These are phyloP conservation scores for Agonopterix heracliana DNA, from an alignment of 2,888 invertebrate genomes.

Conservation along the genomic window DNA sequence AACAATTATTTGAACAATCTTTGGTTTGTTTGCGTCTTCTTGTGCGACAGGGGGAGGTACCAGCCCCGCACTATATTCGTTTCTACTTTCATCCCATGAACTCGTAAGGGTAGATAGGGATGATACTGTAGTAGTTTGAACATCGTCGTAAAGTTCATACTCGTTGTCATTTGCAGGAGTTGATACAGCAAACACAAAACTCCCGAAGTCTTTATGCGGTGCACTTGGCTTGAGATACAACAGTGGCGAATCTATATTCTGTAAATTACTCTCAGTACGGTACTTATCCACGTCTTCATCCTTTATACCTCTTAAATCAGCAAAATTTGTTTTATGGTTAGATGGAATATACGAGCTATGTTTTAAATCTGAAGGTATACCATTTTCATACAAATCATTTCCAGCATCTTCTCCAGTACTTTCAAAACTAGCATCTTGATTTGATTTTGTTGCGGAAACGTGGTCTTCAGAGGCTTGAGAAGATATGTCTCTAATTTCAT, in stretches of 20 bases:
- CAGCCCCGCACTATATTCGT: conserved; percentile 37
- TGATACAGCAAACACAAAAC: conserved; percentile 50
- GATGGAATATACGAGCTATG: conserved; percentile 29
- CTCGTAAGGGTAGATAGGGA: conserved; percentile 27
- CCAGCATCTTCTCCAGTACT: conserved; percentile 52
- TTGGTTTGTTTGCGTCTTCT: conserved; percentile 66
- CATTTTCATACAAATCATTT: conserved; percentile 51
- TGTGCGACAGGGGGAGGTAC: conserved; percentile 30
- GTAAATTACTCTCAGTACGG: conserved; percentile 61
- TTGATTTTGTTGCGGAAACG: conserved; percentile 56
- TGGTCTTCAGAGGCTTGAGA: conserved; percentile 71
- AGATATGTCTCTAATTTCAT: conserved; percentile 67
- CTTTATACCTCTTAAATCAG: conserved; percentile 58
- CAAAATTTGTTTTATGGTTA: conserved; percentile 53
- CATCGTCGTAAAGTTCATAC: conserved; percentile 64
- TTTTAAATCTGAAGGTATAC: conserved; percentile 42
- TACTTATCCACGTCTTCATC: conserved; percentile 66
- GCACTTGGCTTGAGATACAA: conserved; percentile 69
- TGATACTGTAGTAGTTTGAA: conserved; percentile 40
- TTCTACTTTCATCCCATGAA: conserved; percentile 46
- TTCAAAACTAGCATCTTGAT: conserved; percentile 61
- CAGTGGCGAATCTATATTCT: conserved; percentile 77
- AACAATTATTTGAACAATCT: conserved; percentile 86
- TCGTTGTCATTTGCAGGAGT: conserved; percentile 45
- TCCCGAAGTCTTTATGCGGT: conserved; percentile 71